phyloP scores from a whole-genome alignment of 2,888 invertebrate species.

The Quadriops clusia region DNA sequence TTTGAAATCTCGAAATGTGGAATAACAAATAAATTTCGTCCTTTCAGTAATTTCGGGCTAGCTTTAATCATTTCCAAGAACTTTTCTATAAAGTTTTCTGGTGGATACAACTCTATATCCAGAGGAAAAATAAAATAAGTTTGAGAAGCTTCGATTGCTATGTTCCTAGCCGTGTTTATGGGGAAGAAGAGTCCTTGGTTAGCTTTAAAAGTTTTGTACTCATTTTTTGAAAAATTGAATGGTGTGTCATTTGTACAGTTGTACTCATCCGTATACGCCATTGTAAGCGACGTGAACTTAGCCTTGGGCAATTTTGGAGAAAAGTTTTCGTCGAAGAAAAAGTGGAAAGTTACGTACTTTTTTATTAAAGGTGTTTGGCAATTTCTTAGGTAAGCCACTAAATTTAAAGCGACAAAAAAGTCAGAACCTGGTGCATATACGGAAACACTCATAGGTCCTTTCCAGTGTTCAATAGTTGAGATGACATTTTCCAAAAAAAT shows the following conservation, averaged over 20 bases:
- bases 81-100: slow-evolving; percentile 21
- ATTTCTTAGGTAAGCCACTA: slow-evolving; percentile 65
- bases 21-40: slow-evolving; percentile 24
- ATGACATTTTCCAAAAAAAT: slow-evolving; percentile 77
- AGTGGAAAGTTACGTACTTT: slow-evolving; percentile 68
- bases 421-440: slow-evolving; percentile 75
- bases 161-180: slow-evolving; percentile 27
- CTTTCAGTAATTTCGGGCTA: slow-evolving; percentile 12
- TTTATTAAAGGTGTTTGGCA: slow-evolving; percentile 57
- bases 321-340: slow-evolving; percentile 72
- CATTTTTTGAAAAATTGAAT: slow-evolving; percentile 9
- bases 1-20: slow-evolving; percentile 24
- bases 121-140: slow-evolving; percentile 28
- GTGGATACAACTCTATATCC: slow-evolving; percentile 29
- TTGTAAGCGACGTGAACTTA: too few relatives aligned
- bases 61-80: slow-evolving; percentile 21
- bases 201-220: slow-evolving; percentile 21
- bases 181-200: slow-evolving; percentile 24
- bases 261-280: slow-evolving; percentile 19
- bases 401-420: slow-evolving; percentile 56
- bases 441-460: slow-evolving; percentile 71
- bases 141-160: slow-evolving; percentile 24
- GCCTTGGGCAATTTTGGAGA: too few relatives aligned
- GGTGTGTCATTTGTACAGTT: slow-evolving; percentile 15
- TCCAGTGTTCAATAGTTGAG: slow-evolving; percentile 70